phyloP scores from a whole-genome alignment of 2,888 invertebrate species.

The Phengaris arion region DNA sequence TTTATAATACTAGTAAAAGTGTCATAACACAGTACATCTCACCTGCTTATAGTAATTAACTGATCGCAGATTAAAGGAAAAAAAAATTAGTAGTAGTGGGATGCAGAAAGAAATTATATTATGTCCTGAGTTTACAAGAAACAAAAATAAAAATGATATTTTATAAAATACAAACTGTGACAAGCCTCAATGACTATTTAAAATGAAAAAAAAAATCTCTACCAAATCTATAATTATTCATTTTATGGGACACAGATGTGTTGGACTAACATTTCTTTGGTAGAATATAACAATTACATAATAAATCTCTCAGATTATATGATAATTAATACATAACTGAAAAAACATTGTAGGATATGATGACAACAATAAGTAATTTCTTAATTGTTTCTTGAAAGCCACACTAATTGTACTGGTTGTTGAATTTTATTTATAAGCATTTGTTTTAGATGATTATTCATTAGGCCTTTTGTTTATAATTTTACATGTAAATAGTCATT shows the following conservation, averaged over 20 bases:
- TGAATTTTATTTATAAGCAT: conserved; percentile 26
- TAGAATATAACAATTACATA: neutral
- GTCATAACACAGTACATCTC: too few species aligned
- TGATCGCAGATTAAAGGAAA: too few species aligned
- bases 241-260: neutral
- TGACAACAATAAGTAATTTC: conserved; percentile 6
- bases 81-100: too few species aligned
- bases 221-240: neutral
- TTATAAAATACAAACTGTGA: too few species aligned
- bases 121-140: too few species aligned
- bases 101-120: too few species aligned
- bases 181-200: too few species aligned
- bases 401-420: conserved; percentile 25
- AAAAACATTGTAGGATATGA: neutral
- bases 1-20: too few species aligned
- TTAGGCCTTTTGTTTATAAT: neutral
- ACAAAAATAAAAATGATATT: too few species aligned
- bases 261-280: neutral
- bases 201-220: too few species aligned
- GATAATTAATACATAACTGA: neutral
- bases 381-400: neutral
- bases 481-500: neutral
- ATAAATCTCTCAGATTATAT: neutral
- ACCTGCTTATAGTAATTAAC: too few species aligned
- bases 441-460: conserved; percentile 4